These are phyloP conservation scores for Murina feae DNA, from an alignment of 2,113 vertebrate genomes.

Conservation along the genomic window DNA sequence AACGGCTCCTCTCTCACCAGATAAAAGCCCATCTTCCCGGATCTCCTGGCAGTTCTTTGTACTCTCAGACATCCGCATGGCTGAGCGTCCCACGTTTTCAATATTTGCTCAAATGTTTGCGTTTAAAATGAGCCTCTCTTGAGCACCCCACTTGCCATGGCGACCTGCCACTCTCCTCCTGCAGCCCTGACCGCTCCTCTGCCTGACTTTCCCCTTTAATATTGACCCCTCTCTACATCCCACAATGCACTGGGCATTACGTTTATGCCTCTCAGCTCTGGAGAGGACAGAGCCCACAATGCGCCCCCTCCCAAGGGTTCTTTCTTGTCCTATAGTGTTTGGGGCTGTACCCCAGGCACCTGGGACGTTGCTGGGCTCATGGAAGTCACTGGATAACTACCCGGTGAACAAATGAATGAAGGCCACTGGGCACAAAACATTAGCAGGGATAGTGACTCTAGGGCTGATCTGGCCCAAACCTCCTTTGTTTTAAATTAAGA, in stretches of 20 bases:
- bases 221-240: background rate
- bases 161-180: background rate
- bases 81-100: background rate
- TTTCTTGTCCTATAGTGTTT: background rate
- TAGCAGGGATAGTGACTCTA: background rate
- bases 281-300: background rate
- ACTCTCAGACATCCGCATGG: background rate
- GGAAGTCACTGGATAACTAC: background rate
- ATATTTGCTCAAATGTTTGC: background rate
- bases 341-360: too few species aligned
- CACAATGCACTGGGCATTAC: too few species aligned
- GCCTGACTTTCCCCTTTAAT: background rate
- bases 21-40: background rate
- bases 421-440: background rate
- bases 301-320: background rate
- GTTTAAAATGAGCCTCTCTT: background rate
- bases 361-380: background rate
- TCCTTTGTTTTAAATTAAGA: background rate
- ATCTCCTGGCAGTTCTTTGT: background rate
- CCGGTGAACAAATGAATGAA: background rate
- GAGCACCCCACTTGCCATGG: background rate
- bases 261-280: too few species aligned
- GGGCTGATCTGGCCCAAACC: background rate
- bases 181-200: background rate
- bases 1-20: background rate